phyloP scores from a whole-genome alignment of 1,140 invertebrate species.

The Caenorhabditis remanei region DNA sequence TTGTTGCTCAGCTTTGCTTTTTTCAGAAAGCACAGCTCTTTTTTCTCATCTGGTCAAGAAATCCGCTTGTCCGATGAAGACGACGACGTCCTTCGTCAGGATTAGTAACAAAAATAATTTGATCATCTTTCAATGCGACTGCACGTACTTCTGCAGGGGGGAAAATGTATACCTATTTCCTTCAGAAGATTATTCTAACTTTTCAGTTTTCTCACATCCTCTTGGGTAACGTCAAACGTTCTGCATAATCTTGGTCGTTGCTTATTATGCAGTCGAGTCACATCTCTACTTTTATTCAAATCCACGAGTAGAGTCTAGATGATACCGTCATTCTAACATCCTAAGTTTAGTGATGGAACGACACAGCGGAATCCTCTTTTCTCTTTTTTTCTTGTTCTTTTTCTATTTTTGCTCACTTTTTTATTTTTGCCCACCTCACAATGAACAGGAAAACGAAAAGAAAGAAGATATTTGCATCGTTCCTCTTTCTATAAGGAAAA shows the following conservation, averaged over 20 bases:
- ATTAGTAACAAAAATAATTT: slow-evolving; percentile 25
- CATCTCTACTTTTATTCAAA: background rate
- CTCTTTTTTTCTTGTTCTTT: background rate
- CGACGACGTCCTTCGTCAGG: background rate
- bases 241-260: background rate
- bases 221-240: background rate
- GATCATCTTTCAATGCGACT: background rate
- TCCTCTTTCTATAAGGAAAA: background rate
- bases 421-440: background rate
- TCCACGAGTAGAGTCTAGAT: background rate
- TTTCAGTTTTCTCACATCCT: background rate
- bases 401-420: background rate
- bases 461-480: background rate
- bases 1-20: background rate
- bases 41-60: slow-evolving; percentile 18
- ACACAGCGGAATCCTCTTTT: too few relatives aligned
- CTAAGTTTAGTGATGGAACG: background rate
- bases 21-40: background rate
- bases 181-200: background rate
- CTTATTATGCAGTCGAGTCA: background rate
- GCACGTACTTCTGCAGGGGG: background rate
- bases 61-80: background rate
- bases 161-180: background rate
- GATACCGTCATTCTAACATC: background rate
- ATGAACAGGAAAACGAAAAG: background rate